Evolutionary conservation across 2,113 vertebrate species (phyloP), one percentile per base, ranked within the genome.

Genomic region (Phrynocephalus versicolor): DNA sequence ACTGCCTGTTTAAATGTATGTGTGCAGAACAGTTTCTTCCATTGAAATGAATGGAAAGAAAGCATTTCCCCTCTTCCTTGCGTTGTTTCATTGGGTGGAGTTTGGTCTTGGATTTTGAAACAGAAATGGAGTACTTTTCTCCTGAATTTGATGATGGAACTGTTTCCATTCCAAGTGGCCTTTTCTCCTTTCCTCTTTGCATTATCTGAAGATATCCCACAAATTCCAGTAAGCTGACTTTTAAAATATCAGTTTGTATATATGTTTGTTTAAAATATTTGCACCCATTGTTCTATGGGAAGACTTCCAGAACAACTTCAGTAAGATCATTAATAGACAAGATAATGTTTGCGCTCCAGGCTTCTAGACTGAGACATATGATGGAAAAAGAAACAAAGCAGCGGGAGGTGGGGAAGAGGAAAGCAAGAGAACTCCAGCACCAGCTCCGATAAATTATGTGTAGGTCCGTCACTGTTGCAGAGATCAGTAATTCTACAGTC

Each of bases 401-500:
- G 60, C 23, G 79, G 23, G 51, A 45, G 69, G 19, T 14, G 16
- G 55, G 45, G 81, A 19, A 74, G 39, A 83, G 27, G 37, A 83
- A 83, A 83, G 39, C 70, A 67, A 45, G n/a, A 19, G 35, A 35
- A 55, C n/a, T 71, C 45, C 25, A n/a, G 27, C 70, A 83, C 55
- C 21, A 35, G 45, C 70, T 82, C 80, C 57, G 57, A 71, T 73
- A 78, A 60, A 57, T 62, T 60, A 41, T 86, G 85, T 93, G 83
- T 93, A 71, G 86, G 87, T 90, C 23, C 65, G 57, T 79, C 39
- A 33, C 37, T 51, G 55, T 88, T 91, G 84, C 83, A 85, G 87
- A 90, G 88, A 89, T 90, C 84, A 87, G 81, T 88, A 16, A 27
- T 91, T 91, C 37, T 84, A 73, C 85, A 35, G 81, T 86, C 90